Percentiles rank a stretch among this genome's conserved stretches.
phyloP scores from a whole-genome alignment of 2,888 invertebrate species.

The Chrysomela aeneicollis region DNA sequence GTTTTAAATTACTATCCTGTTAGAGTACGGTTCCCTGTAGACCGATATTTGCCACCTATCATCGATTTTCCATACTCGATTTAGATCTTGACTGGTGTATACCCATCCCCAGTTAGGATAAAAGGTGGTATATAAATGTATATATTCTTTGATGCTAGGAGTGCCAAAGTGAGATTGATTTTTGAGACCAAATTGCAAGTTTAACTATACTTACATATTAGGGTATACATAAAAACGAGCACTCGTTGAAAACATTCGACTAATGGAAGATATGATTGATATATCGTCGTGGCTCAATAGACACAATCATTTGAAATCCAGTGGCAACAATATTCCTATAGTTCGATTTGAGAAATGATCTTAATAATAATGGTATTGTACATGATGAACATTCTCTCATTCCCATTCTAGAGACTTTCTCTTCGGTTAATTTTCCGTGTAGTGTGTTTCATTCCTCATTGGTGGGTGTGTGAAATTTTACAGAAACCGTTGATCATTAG shows the following conservation, averaged over 20 bases:
- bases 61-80: no score
- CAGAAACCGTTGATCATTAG: neutral
- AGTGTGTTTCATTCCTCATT: neutral
- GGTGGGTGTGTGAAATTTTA: neutral
- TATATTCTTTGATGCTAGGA: neutral
- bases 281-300: conserved; percentile 52
- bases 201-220: neutral
- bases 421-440: neutral
- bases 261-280: conserved; percentile 60
- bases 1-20: no score
- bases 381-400: neutral
- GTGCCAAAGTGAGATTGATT: neutral
- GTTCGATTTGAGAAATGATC: neutral
- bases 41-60: no score
- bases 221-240: conserved; percentile 31
- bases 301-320: conserved; percentile 45
- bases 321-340: conserved; percentile 30
- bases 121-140: no score
- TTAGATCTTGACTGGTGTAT: no score
- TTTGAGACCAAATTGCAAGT: no score
- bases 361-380: neutral
- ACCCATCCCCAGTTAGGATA: no score
- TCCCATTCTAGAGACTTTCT: neutral
- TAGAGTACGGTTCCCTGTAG: no score
- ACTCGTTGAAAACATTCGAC: conserved; percentile 58